Evolutionary conservation across 2,888 invertebrate genomes (phyloP).

Genomic region (Archips crataeganus): DNA sequence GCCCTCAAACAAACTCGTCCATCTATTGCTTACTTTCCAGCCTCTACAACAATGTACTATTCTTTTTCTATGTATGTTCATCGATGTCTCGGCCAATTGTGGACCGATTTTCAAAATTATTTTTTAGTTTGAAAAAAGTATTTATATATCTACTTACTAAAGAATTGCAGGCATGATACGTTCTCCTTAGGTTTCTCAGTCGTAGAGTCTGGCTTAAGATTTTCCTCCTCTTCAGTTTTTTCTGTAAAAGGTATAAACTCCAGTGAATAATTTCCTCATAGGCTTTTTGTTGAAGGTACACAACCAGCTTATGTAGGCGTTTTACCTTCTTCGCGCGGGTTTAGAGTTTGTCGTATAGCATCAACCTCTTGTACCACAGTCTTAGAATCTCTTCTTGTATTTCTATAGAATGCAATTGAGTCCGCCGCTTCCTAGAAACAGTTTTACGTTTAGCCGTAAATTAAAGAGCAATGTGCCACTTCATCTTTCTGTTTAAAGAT

Average conservation of each 20-base stretch:
- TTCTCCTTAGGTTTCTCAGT: neutral
- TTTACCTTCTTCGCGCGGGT: slow-evolving; percentile 22
- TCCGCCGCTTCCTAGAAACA: slow-evolving; percentile 43
- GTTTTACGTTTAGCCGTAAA: neutral
- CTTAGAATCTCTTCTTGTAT: slow-evolving; percentile 26
- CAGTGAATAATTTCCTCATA: too few relatives aligned
- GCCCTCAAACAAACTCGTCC: too few relatives aligned
- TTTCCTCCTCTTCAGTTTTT: slow-evolving; percentile 2
- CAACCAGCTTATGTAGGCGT: neutral
- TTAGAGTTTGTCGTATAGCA: slow-evolving; percentile 22
- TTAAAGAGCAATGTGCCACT: neutral
- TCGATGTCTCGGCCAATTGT: too few relatives aligned
- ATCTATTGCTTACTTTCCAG: too few relatives aligned
- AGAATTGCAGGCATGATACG: neutral
- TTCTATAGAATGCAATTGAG: slow-evolving; percentile 45
- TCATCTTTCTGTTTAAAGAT: too few relatives aligned
- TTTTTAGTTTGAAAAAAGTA: neutral
- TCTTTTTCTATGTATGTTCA: too few relatives aligned
- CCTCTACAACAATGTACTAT: too few relatives aligned
- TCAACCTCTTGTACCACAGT: slow-evolving; percentile 37
- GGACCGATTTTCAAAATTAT: too few relatives aligned
- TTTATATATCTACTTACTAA: slow-evolving; percentile 3
- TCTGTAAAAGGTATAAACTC: neutral
- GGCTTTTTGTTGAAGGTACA: too few relatives aligned
- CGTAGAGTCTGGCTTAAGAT: neutral